Conservation (phyloP, 2,113 vertebrate genomes). For the Pseudorectes ferrugineus region DNA sequence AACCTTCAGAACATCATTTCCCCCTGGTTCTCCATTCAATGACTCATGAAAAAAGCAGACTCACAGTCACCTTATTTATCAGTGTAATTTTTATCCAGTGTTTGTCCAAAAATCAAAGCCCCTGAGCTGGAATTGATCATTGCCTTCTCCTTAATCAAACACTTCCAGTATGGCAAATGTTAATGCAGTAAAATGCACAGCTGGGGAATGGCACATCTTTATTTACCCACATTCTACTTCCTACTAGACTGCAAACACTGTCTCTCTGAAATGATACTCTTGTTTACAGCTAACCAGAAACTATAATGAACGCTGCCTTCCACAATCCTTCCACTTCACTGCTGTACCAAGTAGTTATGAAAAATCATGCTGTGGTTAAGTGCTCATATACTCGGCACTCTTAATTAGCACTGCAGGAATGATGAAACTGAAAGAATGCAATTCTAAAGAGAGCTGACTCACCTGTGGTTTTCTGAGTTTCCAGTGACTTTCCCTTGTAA, state of each 20-base stretch:
- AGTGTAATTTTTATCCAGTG: background rate
- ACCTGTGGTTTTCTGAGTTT: slow-evolving; percentile 99
- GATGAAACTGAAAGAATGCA: background rate
- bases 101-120: background rate
- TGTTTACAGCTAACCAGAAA: background rate
- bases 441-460: slow-evolving; percentile 39
- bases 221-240: background rate
- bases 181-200: background rate
- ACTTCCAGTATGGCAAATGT: background rate
- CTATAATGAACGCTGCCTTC: background rate
- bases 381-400: background rate
- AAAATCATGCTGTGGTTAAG: background rate
- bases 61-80: background rate
- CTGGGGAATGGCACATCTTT: background rate
- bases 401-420: background rate
- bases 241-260: background rate
- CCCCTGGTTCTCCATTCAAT: background rate
- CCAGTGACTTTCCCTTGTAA: slow-evolving; percentile 98
- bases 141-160: background rate
- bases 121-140: background rate
- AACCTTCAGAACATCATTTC: background rate
- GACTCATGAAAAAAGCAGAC: background rate
- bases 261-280: background rate
- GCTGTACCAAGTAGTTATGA: background rate
- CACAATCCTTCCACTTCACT: background rate